A percentile compares a stretch with the other conserved stretches of the same genome.
These are phyloP conservation scores for Bruchidius siliquastri DNA, from an alignment of 2,888 invertebrate genomes.

Conservation along the genomic window DNA sequence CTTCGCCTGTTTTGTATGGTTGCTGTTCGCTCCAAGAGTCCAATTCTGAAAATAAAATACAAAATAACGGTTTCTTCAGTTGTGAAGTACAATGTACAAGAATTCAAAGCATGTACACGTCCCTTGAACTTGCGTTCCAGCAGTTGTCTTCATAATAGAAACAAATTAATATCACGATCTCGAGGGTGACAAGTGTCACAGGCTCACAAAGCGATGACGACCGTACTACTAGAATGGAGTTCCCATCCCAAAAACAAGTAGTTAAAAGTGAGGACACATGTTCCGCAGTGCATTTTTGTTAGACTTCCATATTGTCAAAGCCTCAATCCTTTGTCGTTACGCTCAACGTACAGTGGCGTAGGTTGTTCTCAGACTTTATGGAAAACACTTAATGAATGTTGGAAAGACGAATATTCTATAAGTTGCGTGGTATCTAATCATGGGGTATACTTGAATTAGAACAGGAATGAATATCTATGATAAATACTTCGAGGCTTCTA, in stretches of 20 bases:
- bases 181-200: background rate
- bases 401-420: no score
- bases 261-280: background rate
- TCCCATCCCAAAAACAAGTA: background rate
- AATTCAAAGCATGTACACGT: background rate
- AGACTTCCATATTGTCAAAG: background rate
- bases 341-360: background rate
- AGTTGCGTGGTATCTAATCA: no score
- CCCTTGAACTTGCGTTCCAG: background rate
- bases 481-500: no score
- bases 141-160: background rate
- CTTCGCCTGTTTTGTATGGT: no score
- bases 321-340: background rate
- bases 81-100: background rate
- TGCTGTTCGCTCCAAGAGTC: no score
- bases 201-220: background rate
- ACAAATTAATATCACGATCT: background rate
- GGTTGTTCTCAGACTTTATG: no score
- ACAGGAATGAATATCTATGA: no score
- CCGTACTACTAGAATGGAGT: background rate
- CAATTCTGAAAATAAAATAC: background rate
- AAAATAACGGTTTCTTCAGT: background rate
- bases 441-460: no score
- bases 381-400: no score
- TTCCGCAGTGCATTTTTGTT: background rate